Conservation (phyloP, 2,113 vertebrate species). For the Lepidothrix coronata region DNA sequence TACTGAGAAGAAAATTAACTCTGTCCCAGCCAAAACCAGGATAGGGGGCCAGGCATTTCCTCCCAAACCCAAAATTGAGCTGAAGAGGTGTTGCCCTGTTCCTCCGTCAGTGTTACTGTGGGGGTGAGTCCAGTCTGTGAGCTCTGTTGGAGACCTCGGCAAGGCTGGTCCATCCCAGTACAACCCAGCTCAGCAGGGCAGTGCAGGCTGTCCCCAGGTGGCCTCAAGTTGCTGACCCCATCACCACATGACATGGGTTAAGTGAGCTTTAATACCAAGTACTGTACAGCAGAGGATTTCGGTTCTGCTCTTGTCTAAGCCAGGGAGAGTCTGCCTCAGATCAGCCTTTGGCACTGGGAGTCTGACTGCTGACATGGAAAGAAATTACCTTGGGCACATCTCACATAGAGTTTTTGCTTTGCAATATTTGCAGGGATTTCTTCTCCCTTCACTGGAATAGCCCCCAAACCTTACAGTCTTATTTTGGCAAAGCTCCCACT, state of each 20-base stretch:
- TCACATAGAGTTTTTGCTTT: neutral
- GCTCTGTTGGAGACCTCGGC: neutral
- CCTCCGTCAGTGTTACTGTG: neutral
- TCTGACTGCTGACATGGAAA: neutral
- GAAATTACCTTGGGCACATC: neutral
- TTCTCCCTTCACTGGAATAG: neutral
- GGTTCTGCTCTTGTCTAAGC: neutral
- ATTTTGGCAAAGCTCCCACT: neutral
- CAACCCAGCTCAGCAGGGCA: neutral
- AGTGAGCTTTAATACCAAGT: neutral
- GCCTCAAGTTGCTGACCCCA: neutral
- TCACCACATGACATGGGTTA: neutral
- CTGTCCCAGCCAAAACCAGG: neutral
- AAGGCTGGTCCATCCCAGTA: neutral
- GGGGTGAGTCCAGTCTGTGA: neutral
- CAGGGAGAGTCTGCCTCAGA: neutral
- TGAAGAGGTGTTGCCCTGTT: neutral
- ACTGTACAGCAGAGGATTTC: neutral
- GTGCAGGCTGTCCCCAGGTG: neutral
- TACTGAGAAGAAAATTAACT: neutral
- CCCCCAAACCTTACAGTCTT: neutral
- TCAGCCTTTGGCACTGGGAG: neutral
- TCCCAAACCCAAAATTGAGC: neutral
- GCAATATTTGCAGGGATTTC: slow-evolving; percentile 17
- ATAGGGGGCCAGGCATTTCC: neutral